Conservation (phyloP, 2,888 invertebrate genomes). For the Plebejus melissa region DNA sequence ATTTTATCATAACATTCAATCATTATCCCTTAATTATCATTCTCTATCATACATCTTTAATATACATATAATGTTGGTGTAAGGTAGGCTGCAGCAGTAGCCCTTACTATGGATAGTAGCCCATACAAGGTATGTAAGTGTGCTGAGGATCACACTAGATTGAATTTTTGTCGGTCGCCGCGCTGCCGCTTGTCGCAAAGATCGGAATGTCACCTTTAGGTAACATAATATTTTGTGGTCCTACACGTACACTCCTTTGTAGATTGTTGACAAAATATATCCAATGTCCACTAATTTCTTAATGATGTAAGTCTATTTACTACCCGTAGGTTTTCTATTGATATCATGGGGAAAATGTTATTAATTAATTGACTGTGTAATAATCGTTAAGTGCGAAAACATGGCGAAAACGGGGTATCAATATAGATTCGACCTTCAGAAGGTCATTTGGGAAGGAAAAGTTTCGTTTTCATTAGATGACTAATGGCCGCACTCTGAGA, state of each 20-base stretch:
- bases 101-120: too few relatives aligned
- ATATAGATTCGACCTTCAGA: neutral
- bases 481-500: neutral
- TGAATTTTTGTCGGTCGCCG: neutral
- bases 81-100: too few relatives aligned
- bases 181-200: neutral
- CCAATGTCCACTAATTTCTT: neutral
- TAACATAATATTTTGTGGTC: neutral
- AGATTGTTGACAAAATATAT: neutral
- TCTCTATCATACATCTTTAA: too few relatives aligned
- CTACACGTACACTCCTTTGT: neutral
- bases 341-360: slow-evolving; percentile 5
- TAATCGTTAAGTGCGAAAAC: slow-evolving; percentile 10
- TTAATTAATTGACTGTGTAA: slow-evolving; percentile 14
- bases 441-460: neutral
- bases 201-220: neutral
- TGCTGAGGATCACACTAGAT: too few relatives aligned
- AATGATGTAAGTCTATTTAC: slow-evolving; percentile 17
- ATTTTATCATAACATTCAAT: too few relatives aligned
- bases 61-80: too few relatives aligned
- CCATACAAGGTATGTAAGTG: too few relatives aligned
- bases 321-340: slow-evolving; percentile 24
- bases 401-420: neutral
- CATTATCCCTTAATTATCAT: too few relatives aligned
- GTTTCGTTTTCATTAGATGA: neutral